These are phyloP conservation scores for Euphysa ruthae DNA, from an alignment of 30 jellyfish, hydroid and myxozoan species.

Conservation along the genomic window DNA sequence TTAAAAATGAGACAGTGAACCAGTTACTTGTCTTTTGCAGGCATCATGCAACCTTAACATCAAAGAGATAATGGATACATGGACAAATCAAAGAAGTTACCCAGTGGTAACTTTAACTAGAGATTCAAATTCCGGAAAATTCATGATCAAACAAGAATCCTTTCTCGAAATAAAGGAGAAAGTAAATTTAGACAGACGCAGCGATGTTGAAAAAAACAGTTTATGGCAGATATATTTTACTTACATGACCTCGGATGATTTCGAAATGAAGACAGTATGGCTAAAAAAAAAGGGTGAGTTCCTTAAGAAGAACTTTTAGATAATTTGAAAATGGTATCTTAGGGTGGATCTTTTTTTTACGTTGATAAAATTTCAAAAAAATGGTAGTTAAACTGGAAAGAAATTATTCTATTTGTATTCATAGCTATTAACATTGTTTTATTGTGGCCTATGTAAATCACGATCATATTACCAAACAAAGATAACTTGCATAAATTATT, in stretches of 20 bases:
- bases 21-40: not conserved
- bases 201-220: not conserved
- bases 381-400: no score
- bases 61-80: conserved; percentile 82
- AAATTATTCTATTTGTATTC: no score
- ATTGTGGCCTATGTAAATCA: not conserved
- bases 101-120: conserved; percentile 65
- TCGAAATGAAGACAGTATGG: conserved; percentile 53
- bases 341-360: no score
- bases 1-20: no score
- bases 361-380: no score
- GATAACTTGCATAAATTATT: no score
- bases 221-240: conserved; percentile 89
- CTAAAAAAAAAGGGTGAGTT: conserved; percentile 64
- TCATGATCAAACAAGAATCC: conserved; percentile 57
- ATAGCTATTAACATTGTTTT: not conserved
- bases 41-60: conserved; percentile 35
- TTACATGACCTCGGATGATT: conserved; percentile 45
- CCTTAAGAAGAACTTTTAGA: no score
- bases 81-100: conserved; percentile 89
- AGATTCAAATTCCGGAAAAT: conserved; percentile 18
- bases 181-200: not conserved
- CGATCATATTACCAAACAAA: not conserved
- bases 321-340: no score
- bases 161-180: conserved; percentile 56